phyloP scores from a whole-genome alignment of 2,797 vertebrate species.

The Sus cebifrons region DNA sequence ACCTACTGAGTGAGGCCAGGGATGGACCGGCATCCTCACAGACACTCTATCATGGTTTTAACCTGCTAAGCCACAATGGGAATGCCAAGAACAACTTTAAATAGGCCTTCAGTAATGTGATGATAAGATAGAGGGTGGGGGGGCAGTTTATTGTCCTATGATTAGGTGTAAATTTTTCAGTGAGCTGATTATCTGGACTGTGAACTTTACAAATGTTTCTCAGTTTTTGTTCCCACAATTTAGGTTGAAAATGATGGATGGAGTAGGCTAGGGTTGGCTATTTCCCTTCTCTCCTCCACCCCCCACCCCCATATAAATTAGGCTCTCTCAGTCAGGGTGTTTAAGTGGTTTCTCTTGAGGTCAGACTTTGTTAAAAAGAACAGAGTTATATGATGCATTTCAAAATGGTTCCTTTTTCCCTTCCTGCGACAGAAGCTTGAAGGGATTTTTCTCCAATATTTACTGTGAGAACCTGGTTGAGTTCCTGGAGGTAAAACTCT shows the following conservation, averaged over 20 bases:
- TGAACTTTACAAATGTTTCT: not conserved
- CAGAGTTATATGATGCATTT: not conserved
- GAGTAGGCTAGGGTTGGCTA: not conserved
- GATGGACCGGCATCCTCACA: too few species aligned
- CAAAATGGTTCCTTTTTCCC: not conserved
- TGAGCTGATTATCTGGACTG: not conserved
- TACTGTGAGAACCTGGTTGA: not conserved
- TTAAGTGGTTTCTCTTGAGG: not conserved
- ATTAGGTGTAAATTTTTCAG: not conserved
- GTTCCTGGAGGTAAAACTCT: not conserved
- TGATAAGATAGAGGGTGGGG: not conserved
- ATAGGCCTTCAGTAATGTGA: not conserved
- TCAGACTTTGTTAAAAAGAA: not conserved
- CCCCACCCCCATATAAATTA: not conserved
- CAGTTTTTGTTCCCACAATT: not conserved
- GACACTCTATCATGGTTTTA: too few species aligned
- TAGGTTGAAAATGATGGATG: not conserved
- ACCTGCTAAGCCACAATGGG: too few species aligned
- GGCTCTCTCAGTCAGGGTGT: not conserved
- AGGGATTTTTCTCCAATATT: not conserved
- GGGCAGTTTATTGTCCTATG: not conserved
- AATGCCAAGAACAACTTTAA: not conserved
- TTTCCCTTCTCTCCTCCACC: not conserved
- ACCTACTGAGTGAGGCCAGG: too few species aligned
- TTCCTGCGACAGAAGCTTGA: not conserved